These are phyloP conservation scores for Crotalus tigris DNA, from an alignment of 2,113 vertebrate species.

Conservation along the genomic window DNA sequence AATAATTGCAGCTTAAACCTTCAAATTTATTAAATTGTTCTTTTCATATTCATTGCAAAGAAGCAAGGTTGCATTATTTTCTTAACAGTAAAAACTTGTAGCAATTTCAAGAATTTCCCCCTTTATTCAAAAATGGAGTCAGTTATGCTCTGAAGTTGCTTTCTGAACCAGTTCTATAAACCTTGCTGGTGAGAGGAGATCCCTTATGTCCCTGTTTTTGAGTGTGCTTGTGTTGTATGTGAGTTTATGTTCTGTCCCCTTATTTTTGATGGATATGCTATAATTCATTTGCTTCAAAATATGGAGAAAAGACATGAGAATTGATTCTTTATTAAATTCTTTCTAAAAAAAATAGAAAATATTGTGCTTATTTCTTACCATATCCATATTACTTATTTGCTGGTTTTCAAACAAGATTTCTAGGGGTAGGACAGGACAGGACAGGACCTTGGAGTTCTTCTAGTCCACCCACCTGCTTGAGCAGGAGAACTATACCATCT, in stretches of 20 bases:
- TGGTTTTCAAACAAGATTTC: background rate
- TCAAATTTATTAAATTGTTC: conserved; percentile 61
- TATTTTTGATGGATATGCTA: background rate
- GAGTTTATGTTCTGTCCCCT: too few relatives aligned
- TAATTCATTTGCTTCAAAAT: background rate
- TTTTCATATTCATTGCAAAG: conserved; percentile 44
- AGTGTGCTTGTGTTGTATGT: background rate
- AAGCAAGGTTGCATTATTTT: conserved; percentile 52
- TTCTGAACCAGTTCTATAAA: conserved; percentile 63
- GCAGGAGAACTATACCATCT: too few relatives aligned
- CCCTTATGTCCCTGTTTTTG: background rate
- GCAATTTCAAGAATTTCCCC: conserved; percentile 58
- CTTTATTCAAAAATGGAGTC: conserved; percentile 51
- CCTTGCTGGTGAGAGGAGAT: background rate
- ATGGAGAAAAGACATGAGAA: background rate
- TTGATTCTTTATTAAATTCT: background rate
- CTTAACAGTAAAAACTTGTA: conserved; percentile 50
- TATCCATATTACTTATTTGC: background rate
- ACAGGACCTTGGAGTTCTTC: too few relatives aligned
- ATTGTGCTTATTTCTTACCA: background rate
- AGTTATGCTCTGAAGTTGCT: conserved; percentile 58
- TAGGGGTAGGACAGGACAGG: background rate
- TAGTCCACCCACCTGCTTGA: too few relatives aligned
- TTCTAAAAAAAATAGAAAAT: background rate
- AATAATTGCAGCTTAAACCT: conserved; percentile 57